Conservation (phyloP, 2,113 vertebrate species). For the Pseudopipra pipra region DNA sequence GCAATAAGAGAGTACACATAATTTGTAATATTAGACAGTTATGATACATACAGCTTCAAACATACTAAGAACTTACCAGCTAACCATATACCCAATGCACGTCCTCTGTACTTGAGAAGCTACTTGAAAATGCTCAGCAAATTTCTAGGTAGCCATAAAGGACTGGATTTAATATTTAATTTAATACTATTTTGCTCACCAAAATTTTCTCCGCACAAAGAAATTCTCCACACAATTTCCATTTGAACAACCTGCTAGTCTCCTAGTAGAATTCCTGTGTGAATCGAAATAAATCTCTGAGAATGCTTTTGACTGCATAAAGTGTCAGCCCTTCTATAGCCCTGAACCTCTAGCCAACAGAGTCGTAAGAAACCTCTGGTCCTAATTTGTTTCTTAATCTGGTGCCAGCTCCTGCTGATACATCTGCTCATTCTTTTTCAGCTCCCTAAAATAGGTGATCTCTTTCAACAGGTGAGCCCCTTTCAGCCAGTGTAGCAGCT, state of each 20-base stretch:
- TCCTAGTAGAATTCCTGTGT: neutral
- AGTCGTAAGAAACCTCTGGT: conserved; percentile 2
- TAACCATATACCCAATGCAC: neutral
- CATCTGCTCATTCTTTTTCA: conserved; percentile 31
- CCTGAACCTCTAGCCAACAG: neutral
- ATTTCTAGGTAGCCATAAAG: neutral
- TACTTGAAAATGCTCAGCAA: neutral
- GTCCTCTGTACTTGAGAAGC: neutral
- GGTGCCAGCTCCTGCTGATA: conserved; percentile 41
- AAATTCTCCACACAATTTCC: neutral
- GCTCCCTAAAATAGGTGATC: neutral
- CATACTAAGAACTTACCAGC: neutral
- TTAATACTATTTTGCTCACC: neutral
- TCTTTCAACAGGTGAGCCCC: conserved; percentile 59
- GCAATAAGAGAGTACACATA: neutral
- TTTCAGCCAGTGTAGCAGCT: conserved; percentile 45
- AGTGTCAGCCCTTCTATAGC: neutral
- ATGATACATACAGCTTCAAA: neutral
- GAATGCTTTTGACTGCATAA: neutral
- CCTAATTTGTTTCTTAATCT: conserved; percentile 38
- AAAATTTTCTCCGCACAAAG: neutral
- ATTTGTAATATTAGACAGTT: neutral
- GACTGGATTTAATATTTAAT: neutral
- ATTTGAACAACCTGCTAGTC: neutral
- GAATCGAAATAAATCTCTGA: neutral